phyloP scores from a whole-genome alignment of 2,113 vertebrate genomes.

The Leucopsar rothschildi region DNA sequence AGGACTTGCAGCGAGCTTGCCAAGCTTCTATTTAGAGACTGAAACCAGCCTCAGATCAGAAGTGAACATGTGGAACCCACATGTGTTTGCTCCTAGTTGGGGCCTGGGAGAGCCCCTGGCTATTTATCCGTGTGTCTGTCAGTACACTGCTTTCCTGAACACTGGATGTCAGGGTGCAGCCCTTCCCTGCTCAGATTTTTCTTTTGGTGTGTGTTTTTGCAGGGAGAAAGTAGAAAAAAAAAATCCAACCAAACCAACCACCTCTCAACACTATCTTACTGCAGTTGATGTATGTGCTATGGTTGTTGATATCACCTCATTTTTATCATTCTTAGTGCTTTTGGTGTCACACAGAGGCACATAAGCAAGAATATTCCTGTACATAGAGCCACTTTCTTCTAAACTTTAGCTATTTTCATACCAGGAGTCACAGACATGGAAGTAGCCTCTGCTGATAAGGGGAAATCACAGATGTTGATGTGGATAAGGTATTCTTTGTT shows the following conservation, averaged over 20 bases:
- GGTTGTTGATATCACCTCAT: background rate
- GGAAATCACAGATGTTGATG: background rate
- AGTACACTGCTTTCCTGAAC: background rate
- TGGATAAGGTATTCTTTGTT: background rate
- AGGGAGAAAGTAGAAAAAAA: background rate
- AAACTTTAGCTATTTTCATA: background rate
- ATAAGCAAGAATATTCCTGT: background rate
- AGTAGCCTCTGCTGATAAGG: background rate
- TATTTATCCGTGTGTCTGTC: background rate
- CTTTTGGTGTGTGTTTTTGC: background rate
- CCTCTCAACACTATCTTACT: background rate
- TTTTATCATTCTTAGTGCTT: background rate
- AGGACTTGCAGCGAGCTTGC: background rate
- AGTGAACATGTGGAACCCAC: constrained; percentile 10
- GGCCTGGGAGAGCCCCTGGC: background rate
- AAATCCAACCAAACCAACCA: background rate
- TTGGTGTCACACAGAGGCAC: background rate
- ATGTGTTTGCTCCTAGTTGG: background rate
- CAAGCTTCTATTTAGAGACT: background rate
- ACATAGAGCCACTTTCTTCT: background rate
- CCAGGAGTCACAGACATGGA: background rate
- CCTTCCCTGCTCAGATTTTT: background rate
- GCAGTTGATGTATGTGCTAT: background rate
- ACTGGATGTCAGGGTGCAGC: background rate
- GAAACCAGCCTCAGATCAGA: background rate